Percentiles rank a stretch among this genome's conserved stretches.
phyloP scores from a whole-genome alignment of 2,797 vertebrate genomes.

The Lutjanus campechanus region DNA sequence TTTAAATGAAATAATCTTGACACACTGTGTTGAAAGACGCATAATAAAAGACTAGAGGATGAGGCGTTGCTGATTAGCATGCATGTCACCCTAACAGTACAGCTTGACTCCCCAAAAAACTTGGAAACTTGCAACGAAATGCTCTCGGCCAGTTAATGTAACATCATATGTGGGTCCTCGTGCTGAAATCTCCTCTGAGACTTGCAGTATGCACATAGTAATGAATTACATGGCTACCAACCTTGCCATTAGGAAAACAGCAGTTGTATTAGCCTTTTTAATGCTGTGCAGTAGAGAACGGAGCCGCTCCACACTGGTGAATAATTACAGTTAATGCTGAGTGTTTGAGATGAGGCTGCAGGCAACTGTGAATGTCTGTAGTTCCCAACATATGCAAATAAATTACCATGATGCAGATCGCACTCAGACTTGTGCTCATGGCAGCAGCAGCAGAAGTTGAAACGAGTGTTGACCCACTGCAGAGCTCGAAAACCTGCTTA shows the following conservation, averaged over 20 bases:
- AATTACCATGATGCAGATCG: conserved; percentile 64
- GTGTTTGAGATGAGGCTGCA: conserved; percentile 53
- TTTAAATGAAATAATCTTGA: conserved; percentile 59
- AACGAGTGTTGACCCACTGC: conserved; percentile 49
- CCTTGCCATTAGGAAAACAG: conserved; percentile 61
- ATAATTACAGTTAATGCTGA: conserved; percentile 69
- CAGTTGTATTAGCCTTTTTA: conserved; percentile 63
- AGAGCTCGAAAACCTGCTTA: conserved; percentile 43
- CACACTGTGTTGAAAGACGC: conserved; percentile 47
- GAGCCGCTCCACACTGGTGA: conserved; percentile 38
- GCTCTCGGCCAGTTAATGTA: conserved; percentile 45
- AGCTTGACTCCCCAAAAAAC: conserved; percentile 56
- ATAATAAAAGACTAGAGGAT: conserved; percentile 52
- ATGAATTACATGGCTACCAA: conserved; percentile 62
- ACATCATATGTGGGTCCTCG: conserved; percentile 57
- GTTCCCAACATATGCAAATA: conserved; percentile 78
- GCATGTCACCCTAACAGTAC: conserved; percentile 56
- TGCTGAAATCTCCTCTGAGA: conserved; percentile 52
- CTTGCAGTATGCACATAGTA: conserved; percentile 53
- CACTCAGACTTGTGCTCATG: conserved; percentile 45
- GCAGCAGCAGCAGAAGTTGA: conserved; percentile 54
- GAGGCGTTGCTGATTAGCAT: conserved; percentile 64
- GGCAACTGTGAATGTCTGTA: conserved; percentile 57
- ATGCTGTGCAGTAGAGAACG: conserved; percentile 47
- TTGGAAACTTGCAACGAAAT: conserved; percentile 37